Conservation (phyloP, 2,113 vertebrate genomes). For the Myotis lucifugus region DNA sequence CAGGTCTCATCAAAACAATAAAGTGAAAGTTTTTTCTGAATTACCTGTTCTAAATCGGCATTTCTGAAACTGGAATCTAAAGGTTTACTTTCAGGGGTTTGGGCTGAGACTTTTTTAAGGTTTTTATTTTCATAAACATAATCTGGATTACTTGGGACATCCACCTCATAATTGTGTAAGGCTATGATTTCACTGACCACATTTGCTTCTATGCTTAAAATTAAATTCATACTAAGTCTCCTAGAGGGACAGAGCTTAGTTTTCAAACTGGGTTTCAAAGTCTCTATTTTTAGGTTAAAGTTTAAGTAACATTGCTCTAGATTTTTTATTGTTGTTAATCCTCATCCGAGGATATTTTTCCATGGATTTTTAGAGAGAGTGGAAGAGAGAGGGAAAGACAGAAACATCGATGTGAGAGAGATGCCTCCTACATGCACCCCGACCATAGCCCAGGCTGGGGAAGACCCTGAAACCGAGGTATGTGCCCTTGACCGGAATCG, state of each 20-base stretch:
- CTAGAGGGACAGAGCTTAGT: not conserved
- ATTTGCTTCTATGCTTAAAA: not conserved
- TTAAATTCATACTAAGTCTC: constrained; percentile 17
- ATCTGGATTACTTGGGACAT: not conserved
- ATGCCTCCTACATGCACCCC: no score
- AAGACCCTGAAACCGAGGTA: no score
- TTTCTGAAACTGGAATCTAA: constrained; percentile 36
- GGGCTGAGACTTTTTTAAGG: not conserved
- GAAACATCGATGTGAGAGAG: no score
- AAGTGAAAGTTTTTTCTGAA: not conserved
- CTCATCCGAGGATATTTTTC: no score
- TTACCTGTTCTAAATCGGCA: constrained; percentile 25
- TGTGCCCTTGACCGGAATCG: no score
- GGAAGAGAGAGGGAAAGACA: no score
- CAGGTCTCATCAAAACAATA: constrained; percentile 25
- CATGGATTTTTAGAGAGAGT: no score
- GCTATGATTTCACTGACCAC: not conserved
- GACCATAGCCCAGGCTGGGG: no score
- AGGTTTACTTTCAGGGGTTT: not conserved
- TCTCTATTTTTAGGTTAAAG: not conserved
- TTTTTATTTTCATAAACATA: constrained; percentile 11
- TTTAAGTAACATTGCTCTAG: not conserved
- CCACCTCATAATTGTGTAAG: not conserved
- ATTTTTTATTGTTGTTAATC: not conserved
- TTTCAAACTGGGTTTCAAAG: constrained; percentile 33